These are phyloP conservation scores for Nineta flava DNA, from an alignment of 2,888 invertebrate genomes.

Conservation along the genomic window DNA sequence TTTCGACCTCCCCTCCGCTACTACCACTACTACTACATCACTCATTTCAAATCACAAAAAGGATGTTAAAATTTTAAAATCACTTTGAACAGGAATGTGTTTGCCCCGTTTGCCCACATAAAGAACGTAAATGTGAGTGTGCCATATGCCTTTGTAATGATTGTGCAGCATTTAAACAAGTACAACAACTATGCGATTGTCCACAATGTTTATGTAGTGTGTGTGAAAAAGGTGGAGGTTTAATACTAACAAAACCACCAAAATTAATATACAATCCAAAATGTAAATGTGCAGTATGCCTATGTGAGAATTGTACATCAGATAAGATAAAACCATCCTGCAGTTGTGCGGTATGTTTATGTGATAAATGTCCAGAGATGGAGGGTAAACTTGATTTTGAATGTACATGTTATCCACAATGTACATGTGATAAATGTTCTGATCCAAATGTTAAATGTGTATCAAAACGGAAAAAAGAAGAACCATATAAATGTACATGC, in stretches of 20 bases:
- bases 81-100: neutral
- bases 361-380: neutral
- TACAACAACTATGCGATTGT: neutral
- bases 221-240: neutral
- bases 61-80: too few relatives aligned
- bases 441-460: neutral
- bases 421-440: neutral
- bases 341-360: neutral
- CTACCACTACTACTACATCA: neutral
- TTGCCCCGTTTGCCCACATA: neutral
- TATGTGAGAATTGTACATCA: neutral
- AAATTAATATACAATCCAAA: neutral
- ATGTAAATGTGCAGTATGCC: neutral
- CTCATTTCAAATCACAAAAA: neutral
- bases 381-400: neutral
- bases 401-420: neutral
- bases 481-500: too few relatives aligned
- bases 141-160: neutral
- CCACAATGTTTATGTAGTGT: neutral
- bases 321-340: neutral
- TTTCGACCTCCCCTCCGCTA: too few relatives aligned
- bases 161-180: neutral
- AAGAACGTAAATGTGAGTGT: slow-evolving; percentile 1
- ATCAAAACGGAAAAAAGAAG: neutral
- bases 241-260: neutral